Base-by-base conservation (phyloP, 1,140 invertebrate species). In the Leguminivora glycinivorella region DNA sequence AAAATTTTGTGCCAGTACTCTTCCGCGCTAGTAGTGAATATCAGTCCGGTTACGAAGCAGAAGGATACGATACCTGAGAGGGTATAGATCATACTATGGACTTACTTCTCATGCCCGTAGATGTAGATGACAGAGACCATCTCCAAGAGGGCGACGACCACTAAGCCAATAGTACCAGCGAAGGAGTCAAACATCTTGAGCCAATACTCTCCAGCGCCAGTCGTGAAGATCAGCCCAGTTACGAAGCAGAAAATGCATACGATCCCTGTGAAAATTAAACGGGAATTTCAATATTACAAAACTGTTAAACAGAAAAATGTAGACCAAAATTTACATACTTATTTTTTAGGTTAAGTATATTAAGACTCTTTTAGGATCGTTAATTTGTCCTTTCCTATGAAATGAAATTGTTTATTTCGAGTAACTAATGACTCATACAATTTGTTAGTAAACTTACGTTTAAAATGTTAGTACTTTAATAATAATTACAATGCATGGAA, bases 1-100 rank as follows among this genome's bases (percentile, higher is more conserved):
- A 98, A 98, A 93, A 99, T 94, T 85, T 96, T 97, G 12, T 98
- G 93, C 97, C 98, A 98, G 89, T 99, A 99, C 91, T 98, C 97
- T 25, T 98, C 98, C 60, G 97, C 96, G 70, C 97, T 97, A 43
- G 97, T 97, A 72, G 96, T 96, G 93, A 99, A 98, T 68, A 98
- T 95, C 67, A 98, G 92, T 25, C 98, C 98, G 70, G 98, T 94
- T 74, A 95, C 91, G 92, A 97, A 98, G 80, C 96, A 98, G 68
- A 97, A 92, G 88, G 97, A 98, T 2, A 98, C 94, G 66, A 94
- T 92, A 70, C 94, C 97, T 97, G 9, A n/a, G 26, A 34, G 24
- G 60, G 56, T 12, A 25, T 56, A 31, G 4, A 24, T 56, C n/a
- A 26, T 38, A 47, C 9, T 3, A n/a, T 17, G 34, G 14, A 81